Evolutionary conservation across 1,140 invertebrate genomes (phyloP), one percentile per base, ranked within the genome.

Genomic region (Drosophila guanche): DNA sequence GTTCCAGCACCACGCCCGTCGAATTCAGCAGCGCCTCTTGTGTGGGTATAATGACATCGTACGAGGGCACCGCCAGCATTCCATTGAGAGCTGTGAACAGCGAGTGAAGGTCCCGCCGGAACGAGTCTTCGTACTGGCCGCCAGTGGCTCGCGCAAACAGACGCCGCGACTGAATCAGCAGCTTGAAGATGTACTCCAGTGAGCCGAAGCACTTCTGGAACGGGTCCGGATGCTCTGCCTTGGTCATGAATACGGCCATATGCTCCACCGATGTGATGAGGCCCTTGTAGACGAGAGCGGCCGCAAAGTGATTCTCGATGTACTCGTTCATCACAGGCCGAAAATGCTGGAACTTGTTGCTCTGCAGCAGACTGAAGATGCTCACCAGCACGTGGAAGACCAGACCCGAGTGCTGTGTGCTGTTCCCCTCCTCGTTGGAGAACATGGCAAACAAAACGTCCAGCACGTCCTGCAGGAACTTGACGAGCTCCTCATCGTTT

Each of bases 361-460:
- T 97, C 79, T 98, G 97, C 48, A 99, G 91, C 3, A 98, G 92
- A 91, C 96, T 97, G 80, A 99, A 97, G 80, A 99, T 98, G 47
- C 96, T 97, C 2, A 98, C 96, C 66, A 98, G 92, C 37, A 95
- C 94, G 48, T 95, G 93, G 70, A 95, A 95, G 8, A 95, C 94
- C 6, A 94, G 92, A 20, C 94, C 94, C 3, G 94, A 94, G 69
- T 95, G 93, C 51, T 93, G 93, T 0, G 94, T 95, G 72, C 93
- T 97, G 86, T 98, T 97, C 1, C 97, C 97, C 90, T 99, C 96
- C 92, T 98, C 97, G 29, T 96, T 98, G 40, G 96, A 98, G 90
- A 98, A 98, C 93, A 99, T 95, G 12, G 97, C 96, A 90, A 99
- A 99, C 0, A 99, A 91, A 0, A 97, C 97, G 90, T 99, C 98